phyloP scores from a whole-genome alignment of 2,113 vertebrate species.

The Chiloscyllium plagiosum region DNA sequence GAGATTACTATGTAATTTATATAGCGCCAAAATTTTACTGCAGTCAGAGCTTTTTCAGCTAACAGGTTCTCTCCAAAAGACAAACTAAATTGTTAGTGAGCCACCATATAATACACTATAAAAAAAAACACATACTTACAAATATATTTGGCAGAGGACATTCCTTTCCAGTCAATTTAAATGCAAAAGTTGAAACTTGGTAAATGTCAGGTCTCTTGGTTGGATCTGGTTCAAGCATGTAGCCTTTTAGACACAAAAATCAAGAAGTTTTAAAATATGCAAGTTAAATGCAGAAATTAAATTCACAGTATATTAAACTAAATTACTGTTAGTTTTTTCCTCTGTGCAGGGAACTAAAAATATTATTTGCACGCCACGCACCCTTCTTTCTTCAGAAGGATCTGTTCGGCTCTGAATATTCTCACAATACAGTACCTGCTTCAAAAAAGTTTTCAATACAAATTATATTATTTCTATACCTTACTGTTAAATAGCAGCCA shows the following conservation, averaged over 20 bases:
- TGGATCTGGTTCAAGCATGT: constrained; percentile 93
- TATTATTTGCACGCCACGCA: neutral
- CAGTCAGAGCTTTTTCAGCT: neutral
- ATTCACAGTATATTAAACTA: neutral
- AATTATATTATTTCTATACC: neutral
- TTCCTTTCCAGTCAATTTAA: constrained; percentile 85
- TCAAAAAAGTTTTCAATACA: neutral
- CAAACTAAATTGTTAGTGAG: neutral
- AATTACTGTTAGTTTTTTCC: neutral
- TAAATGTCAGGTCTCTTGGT: constrained; percentile 91
- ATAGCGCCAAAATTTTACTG: neutral
- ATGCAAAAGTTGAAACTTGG: constrained; percentile 91
- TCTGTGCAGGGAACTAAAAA: neutral
- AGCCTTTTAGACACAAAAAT: constrained; percentile 59
- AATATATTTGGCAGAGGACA: constrained; percentile 87
- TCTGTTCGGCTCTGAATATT: neutral
- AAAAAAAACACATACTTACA: constrained; percentile 66
- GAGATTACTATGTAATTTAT: neutral
- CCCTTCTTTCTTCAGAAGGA: neutral
- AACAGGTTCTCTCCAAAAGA: neutral
- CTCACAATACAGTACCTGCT: neutral
- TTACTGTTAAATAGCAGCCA: neutral
- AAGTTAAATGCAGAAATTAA: neutral
- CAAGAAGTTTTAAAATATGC: neutral
- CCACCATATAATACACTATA: constrained; percentile 14